Conservation (phyloP, 2,113 vertebrate genomes). For the Tachycineta bicolor region DNA sequence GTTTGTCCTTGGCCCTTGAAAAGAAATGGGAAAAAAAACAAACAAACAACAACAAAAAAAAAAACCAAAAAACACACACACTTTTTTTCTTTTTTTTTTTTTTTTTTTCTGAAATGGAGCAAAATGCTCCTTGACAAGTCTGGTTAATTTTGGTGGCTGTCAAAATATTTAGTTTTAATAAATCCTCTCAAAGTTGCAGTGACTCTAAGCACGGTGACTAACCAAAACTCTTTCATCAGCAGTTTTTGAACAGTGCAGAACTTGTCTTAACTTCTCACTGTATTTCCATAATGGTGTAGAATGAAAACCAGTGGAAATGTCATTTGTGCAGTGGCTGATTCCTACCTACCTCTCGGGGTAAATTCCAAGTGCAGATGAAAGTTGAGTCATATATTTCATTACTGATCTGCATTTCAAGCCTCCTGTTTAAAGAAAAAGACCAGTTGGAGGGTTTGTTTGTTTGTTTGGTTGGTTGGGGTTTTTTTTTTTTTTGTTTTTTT, state of each 20-base stretch:
- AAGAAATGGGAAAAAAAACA: background rate
- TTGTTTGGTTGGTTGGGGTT: no score
- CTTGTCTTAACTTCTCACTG: background rate
- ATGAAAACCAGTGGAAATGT: background rate
- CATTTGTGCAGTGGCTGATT: background rate
- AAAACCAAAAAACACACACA: no score
- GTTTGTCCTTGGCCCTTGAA: constrained; percentile 5
- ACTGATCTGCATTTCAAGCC: background rate
- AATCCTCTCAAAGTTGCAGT: background rate
- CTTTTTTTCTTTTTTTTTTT: no score
- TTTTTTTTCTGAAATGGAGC: background rate
- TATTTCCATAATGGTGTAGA: background rate
- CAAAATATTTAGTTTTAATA: background rate
- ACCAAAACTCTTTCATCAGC: background rate
- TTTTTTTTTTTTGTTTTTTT: no score
- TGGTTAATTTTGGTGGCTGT: constrained; percentile 6
- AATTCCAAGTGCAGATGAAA: background rate
- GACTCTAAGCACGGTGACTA: background rate
- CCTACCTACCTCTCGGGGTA: background rate
- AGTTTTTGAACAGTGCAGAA: background rate
- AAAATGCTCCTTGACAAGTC: background rate
- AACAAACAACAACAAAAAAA: no score
- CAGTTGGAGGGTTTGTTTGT: no score
- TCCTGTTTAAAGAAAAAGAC: background rate
- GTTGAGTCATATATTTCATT: background rate